Evolutionary conservation across 2,113 vertebrate species (phyloP).

Genomic region (Copsychus sechellarum): DNA sequence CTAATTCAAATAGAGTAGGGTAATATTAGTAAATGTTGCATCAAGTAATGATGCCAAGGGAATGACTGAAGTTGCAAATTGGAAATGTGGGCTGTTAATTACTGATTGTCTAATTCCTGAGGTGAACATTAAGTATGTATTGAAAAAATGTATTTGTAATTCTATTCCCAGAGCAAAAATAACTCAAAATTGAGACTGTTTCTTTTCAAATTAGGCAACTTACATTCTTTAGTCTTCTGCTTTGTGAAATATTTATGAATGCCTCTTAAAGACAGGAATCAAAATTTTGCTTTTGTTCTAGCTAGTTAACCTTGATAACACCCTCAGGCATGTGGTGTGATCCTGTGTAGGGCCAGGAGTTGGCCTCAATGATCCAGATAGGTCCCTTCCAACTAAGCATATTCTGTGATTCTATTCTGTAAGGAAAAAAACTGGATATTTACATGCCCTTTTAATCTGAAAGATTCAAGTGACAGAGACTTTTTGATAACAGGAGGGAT

Average conservation of each 20-base stretch:
- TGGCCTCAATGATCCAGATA: background rate
- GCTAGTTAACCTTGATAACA: background rate
- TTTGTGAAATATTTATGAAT: background rate
- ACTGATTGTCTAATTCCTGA: background rate
- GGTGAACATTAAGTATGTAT: background rate
- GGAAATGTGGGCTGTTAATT: background rate
- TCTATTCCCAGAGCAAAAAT: background rate
- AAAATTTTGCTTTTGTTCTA: background rate
- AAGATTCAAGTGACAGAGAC: background rate
- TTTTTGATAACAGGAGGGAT: background rate
- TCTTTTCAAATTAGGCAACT: background rate
- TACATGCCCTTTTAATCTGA: background rate
- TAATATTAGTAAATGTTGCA: background rate
- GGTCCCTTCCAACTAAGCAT: background rate
- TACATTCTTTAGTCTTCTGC: background rate
- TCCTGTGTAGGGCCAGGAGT: background rate
- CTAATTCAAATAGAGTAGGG: slow-evolving; percentile 19
- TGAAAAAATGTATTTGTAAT: background rate
- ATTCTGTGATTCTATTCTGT: background rate
- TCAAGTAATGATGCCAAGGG: background rate
- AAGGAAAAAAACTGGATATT: background rate
- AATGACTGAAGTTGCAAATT: background rate
- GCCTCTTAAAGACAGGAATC: background rate
- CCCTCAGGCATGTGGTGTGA: background rate
- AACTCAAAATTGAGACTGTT: background rate